Evolutionary conservation across 2,888 invertebrate genomes (phyloP).

Genomic region (Tricholauxania praeusta): DNA sequence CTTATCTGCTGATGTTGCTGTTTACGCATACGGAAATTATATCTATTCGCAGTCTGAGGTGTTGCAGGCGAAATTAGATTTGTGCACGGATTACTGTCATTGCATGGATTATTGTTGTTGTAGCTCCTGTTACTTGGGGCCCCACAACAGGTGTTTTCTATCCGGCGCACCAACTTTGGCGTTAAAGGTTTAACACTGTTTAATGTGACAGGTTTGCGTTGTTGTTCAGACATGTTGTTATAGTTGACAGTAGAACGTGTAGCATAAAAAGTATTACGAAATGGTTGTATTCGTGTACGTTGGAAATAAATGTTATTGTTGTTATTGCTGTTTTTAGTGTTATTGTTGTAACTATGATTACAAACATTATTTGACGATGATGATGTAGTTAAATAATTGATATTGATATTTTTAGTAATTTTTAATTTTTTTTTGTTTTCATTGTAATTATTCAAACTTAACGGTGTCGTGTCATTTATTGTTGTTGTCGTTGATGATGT

Average conservation of each 20-base stretch:
- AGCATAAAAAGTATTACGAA: constrained; percentile 65
- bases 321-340: constrained; percentile 42
- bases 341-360: constrained; percentile 28
- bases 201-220: constrained; percentile 20
- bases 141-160: constrained; percentile 58
- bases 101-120: constrained; percentile 31
- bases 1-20: constrained; percentile 43
- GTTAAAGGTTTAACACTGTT: constrained; percentile 62
- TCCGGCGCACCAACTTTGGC: constrained; percentile 65
- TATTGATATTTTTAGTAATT: constrained; percentile 39
- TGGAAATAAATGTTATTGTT: constrained; percentile 50
- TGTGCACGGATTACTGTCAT: background rate
- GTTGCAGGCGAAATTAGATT: constrained; percentile 35
- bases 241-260: constrained; percentile 50
- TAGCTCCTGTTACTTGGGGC: constrained; percentile 36
- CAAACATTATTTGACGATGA: constrained; percentile 44
- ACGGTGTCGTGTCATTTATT: constrained; percentile 38
- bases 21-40: constrained; percentile 53
- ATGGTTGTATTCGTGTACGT: constrained; percentile 59
- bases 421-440: constrained; percentile 43
- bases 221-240: constrained; percentile 34
- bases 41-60: constrained; percentile 49
- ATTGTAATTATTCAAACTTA: constrained; percentile 29
- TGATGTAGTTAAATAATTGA: constrained; percentile 42
- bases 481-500: constrained; percentile 18